phyloP scores from a whole-genome alignment of 2,888 invertebrate genomes.

The Pseudoips prasinana region DNA sequence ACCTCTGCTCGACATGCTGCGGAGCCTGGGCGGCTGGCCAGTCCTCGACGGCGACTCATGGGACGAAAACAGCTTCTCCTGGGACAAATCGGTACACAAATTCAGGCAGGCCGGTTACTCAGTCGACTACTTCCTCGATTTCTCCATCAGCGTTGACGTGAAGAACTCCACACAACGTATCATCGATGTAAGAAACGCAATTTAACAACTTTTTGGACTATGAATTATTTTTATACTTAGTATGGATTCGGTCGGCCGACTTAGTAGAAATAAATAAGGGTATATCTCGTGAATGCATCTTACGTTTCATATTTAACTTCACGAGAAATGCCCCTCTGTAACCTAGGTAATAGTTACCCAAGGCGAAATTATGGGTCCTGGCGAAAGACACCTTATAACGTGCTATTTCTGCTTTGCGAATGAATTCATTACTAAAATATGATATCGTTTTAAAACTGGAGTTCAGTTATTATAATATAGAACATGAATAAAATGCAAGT shows the following conservation, averaged over 20 bases:
- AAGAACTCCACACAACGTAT: constrained; percentile 93
- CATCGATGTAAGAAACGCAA: constrained; percentile 87
- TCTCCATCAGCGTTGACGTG: constrained; percentile 93
- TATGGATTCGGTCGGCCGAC: constrained; percentile 43
- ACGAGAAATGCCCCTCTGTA: constrained; percentile 3
- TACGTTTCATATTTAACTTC: constrained; percentile 9
- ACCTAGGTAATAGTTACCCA: constrained; percentile 14
- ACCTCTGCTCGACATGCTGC: constrained; percentile 87
- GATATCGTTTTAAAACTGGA: no score
- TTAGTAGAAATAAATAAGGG: constrained; percentile 14
- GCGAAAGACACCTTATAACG: not conserved
- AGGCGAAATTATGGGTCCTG: not conserved
- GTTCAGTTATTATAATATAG: no score
- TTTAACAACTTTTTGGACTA: not conserved
- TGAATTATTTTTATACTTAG: not conserved
- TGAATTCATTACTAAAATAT: no score
- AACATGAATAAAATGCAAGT: no score
- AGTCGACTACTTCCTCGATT: constrained; percentile 94
- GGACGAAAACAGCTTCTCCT: constrained; percentile 87
- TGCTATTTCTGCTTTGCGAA: constrained; percentile 6
- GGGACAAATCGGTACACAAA: constrained; percentile 91
- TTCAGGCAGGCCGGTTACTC: constrained; percentile 92
- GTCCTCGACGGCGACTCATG: constrained; percentile 90
- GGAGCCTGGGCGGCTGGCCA: constrained; percentile 96
- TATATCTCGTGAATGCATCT: constrained; percentile 16